Conservation (phyloP, 2,888 invertebrate genomes). For the Cephonodes hylas region DNA sequence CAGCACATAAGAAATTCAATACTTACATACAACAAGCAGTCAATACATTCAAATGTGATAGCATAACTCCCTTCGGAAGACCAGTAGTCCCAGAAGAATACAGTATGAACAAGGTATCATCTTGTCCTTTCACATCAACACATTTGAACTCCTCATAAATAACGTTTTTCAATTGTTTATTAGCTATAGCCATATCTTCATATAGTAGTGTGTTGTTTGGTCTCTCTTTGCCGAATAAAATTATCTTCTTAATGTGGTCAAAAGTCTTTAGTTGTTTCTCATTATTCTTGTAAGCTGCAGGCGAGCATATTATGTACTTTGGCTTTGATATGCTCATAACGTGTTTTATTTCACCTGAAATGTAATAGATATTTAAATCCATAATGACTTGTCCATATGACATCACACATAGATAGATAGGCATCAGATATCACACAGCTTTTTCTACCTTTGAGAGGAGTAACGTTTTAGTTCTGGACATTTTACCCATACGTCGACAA, state of each 20-base stretch:
- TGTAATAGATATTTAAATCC: too few relatives aligned
- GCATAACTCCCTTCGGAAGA: conserved; percentile 63
- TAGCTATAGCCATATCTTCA: conserved; percentile 41
- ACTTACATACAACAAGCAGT: conserved; percentile 47
- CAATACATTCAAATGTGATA: conserved; percentile 55
- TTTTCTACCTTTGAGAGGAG: too few relatives aligned
- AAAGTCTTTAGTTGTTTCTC: conserved; percentile 35
- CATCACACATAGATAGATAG: too few relatives aligned
- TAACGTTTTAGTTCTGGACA: too few relatives aligned
- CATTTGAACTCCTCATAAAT: conserved; percentile 45
- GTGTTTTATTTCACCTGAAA: conserved; percentile 62
- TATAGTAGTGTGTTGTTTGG: conserved; percentile 35
- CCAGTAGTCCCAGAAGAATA: conserved; percentile 73
- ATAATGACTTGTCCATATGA: too few relatives aligned
- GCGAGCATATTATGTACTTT: conserved; percentile 53
- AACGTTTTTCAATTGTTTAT: conserved; percentile 35
- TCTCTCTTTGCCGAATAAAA: conserved; percentile 48
- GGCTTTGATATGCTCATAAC: conserved; percentile 56
- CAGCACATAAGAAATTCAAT: not conserved
- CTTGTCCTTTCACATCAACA: conserved; percentile 47
- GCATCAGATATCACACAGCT: too few relatives aligned
- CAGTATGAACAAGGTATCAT: conserved; percentile 49
- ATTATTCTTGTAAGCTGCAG: conserved; percentile 43
- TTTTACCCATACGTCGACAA: too few relatives aligned
- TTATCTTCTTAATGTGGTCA: conserved; percentile 40